phyloP scores from a whole-genome alignment of 2,888 invertebrate species.

The Tetropium fuscum region DNA sequence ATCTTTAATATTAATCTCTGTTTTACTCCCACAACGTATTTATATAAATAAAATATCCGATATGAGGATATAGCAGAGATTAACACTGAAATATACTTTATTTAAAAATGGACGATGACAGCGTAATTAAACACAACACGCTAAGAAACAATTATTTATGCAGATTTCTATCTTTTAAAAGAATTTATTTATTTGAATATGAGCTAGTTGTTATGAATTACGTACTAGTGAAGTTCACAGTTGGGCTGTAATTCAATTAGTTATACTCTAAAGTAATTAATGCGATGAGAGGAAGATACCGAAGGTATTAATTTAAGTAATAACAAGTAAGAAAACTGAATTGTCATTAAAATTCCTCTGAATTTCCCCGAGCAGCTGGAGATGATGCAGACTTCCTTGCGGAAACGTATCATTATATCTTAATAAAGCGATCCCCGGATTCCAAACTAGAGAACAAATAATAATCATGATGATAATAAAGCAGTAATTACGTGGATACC shows the following conservation, averaged over 20 bases:
- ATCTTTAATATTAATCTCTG: too few species aligned
- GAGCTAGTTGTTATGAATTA: background rate
- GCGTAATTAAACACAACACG: background rate
- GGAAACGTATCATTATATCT: constrained; percentile 42
- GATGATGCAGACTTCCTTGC: constrained; percentile 19
- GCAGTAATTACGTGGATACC: constrained; percentile 46
- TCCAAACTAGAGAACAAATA: constrained; percentile 43
- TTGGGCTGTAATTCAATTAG: constrained; percentile 4
- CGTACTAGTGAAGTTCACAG: background rate
- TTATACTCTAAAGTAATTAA: constrained; percentile 8
- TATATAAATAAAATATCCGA: too few species aligned
- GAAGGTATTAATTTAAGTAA: constrained; percentile 17
- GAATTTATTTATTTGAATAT: constrained; percentile 2
- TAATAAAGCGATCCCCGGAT: constrained; percentile 38
- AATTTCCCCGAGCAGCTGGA: constrained; percentile 13
- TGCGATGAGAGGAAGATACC: constrained; percentile 9
- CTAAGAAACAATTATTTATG: constrained; percentile 13
- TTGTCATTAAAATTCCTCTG: constrained; percentile 22
- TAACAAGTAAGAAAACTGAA: constrained; percentile 24
- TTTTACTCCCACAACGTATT: too few species aligned
- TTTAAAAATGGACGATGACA: constrained; percentile 7
- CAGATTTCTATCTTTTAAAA: background rate
- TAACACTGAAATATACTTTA: background rate
- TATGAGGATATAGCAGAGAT: background rate
- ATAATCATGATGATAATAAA: constrained; percentile 49